Evolutionary conservation across 2,888 invertebrate species (phyloP), one percentile per base, ranked within the genome.

Genomic region (Mythimna impura): DNA sequence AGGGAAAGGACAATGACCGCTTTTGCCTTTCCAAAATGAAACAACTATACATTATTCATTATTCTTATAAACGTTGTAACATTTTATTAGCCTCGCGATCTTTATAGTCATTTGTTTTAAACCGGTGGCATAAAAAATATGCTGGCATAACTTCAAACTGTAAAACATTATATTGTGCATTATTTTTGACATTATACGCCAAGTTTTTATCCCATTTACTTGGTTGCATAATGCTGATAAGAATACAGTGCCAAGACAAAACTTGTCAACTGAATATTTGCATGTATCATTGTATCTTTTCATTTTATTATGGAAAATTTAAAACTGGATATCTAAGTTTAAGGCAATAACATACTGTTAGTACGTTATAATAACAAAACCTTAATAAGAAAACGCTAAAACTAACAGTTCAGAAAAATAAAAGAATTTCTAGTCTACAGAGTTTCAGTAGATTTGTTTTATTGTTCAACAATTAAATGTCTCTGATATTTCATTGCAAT

Each of bases 141-240:
- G 50, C 62, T 80, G 69, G 68, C 73, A 70, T 65, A 34, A 52
- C 52, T 66, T 73, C 64, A 73, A 70, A 57, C 8, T 78, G 36
- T 63, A 60, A 55, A 63, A 22, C 55, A 30, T 52, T 0, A 47
- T 54, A 47, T 30, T 8, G 22, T 40, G 54, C 36, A 68, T 58
- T 66, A 66, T 68, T 77, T 71, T 78, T 36, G 8, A 55, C n/a
- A 66, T 63, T 40, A 63, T 52, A 68, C 7, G 58, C 68, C 66
- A 78, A 82, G 47, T 66, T 58, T 72, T 69, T 60, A 10, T 10
- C 1, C 34, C 22, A 78, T 66, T 66, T 64, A 57, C 52, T 55
- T 54, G 43, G 68, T 78, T 73, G 50, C 60, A 64, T 63, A 63
- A 57, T 43, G 17, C 17, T 54, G 62, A 63, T 78, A 69, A 54